A percentile compares a stretch with the other conserved stretches of the same genome.
phyloP scores from a whole-genome alignment of 2,888 invertebrate genomes.

The Synanthedon vespiformis region DNA sequence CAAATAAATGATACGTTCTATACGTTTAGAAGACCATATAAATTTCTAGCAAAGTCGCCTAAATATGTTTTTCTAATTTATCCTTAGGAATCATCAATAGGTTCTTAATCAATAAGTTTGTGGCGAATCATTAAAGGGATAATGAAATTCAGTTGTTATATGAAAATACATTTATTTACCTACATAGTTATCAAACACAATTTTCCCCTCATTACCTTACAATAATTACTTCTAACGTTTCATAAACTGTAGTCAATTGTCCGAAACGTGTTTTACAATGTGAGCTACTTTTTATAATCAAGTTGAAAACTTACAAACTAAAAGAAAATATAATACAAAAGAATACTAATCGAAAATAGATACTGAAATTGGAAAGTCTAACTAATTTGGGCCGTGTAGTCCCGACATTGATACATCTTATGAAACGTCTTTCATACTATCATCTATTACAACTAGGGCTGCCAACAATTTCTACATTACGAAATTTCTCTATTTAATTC shows the following conservation, averaged over 20 bases:
- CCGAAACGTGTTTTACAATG: not conserved
- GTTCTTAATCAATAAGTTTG: too few relatives aligned
- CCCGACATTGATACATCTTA: conserved; percentile 46
- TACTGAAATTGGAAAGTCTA: conserved; percentile 14
- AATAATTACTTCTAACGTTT: conserved; percentile 50
- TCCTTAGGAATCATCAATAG: too few relatives aligned
- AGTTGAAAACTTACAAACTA: conserved; percentile 49
- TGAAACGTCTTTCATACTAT: conserved; percentile 35
- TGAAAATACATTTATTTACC: conserved; percentile 11
- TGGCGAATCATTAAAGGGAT: too few relatives aligned
- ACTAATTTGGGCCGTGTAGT: conserved; percentile 41
- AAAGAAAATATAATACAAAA: conserved; percentile 63
- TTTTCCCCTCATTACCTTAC: conserved; percentile 40
- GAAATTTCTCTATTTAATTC: too few relatives aligned
- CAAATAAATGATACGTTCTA: too few relatives aligned
- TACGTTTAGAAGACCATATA: too few relatives aligned
- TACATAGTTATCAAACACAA: conserved; percentile 46
- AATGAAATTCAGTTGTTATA: not conserved
- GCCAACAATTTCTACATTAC: not conserved
- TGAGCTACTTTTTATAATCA: conserved; percentile 14
- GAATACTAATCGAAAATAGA: conserved; percentile 18
- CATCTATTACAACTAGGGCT: too few relatives aligned
- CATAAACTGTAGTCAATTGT: conserved; percentile 50
- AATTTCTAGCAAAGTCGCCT: too few relatives aligned
- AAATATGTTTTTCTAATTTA: too few relatives aligned